Evolutionary conservation across 2,888 invertebrate species (phyloP).

Genomic region (Odontothrips loti): DNA sequence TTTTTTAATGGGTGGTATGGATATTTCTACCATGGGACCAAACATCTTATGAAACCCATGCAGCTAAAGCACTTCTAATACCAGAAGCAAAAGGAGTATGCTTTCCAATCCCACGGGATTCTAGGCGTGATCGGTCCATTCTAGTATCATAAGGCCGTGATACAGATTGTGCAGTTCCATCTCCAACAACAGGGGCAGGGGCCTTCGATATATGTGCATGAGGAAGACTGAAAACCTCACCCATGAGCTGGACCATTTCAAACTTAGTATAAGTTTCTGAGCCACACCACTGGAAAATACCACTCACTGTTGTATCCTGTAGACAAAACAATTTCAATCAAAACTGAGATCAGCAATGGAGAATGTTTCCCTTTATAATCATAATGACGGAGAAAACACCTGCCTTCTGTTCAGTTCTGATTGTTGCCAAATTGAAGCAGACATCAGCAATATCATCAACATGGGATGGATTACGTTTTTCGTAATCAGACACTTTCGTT

Average conservation of each 20-base stretch:
- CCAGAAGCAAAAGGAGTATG: slow-evolving; percentile 46
- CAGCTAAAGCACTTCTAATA: slow-evolving; percentile 40
- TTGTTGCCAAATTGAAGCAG: slow-evolving; percentile 43
- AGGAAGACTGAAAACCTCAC: slow-evolving; percentile 45
- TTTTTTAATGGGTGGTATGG: too few relatives aligned
- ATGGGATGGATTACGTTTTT: slow-evolving; percentile 49
- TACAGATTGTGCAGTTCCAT: slow-evolving; percentile 39
- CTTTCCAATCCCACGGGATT: slow-evolving; percentile 43
- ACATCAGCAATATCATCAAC: slow-evolving; percentile 48
- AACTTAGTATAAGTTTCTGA: slow-evolving; percentile 51
- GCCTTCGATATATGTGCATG: slow-evolving; percentile 45
- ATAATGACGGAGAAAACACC: not conserved
- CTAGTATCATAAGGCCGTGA: slow-evolving; percentile 48
- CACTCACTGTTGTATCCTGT: slow-evolving; percentile 41
- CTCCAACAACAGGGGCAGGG: slow-evolving; percentile 42
- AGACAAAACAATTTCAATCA: slow-evolving; percentile 26
- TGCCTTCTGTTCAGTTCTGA: not conserved
- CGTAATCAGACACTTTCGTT: slow-evolving; percentile 46
- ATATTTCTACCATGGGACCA: not conserved
- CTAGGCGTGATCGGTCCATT: slow-evolving; percentile 44
- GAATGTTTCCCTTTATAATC: not conserved
- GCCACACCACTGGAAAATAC: slow-evolving; percentile 52
- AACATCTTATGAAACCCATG: slow-evolving; percentile 37
- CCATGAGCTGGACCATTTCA: slow-evolving; percentile 49
- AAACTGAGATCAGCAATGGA: not conserved